These are phyloP conservation scores for Silurus glanis DNA, from an alignment of 2,113 vertebrate species.

Conservation along the genomic window DNA sequence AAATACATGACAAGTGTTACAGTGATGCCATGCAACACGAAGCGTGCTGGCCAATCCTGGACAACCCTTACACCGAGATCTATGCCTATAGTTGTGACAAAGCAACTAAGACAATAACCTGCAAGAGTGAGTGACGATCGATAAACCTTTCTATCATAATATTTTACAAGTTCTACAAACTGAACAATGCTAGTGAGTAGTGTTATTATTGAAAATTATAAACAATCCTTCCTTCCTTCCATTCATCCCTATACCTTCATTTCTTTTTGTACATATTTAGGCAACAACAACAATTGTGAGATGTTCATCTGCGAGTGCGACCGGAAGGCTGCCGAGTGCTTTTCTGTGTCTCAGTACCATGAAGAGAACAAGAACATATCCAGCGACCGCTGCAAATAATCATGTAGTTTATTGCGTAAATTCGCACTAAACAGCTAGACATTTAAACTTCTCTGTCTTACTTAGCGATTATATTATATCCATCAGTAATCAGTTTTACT, in stretches of 20 bases:
- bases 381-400: constrained; percentile 65
- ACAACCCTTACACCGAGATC: constrained; percentile 79
- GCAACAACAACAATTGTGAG: constrained; percentile 69
- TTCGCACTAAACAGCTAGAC: not conserved
- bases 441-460: not conserved
- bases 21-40: constrained; percentile 45
- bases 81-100: constrained; percentile 76
- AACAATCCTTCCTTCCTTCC: no score
- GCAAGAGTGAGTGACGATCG: constrained; percentile 71
- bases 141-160: not conserved
- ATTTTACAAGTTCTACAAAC: not conserved
- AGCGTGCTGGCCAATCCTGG: constrained; percentile 68
- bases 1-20: constrained; percentile 81
- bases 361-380: constrained; percentile 54
- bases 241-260: no score
- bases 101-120: constrained; percentile 66
- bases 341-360: constrained; percentile 68
- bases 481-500: not conserved
- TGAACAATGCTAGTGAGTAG: not conserved
- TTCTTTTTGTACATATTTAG: constrained; percentile 59
- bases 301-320: constrained; percentile 88
- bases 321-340: constrained; percentile 79
- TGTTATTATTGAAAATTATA: not conserved
- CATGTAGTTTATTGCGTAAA: no score
- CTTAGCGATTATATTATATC: not conserved